Evolutionary conservation across 2,888 invertebrate genomes (phyloP).

Genomic region (Aelia acuminata): DNA sequence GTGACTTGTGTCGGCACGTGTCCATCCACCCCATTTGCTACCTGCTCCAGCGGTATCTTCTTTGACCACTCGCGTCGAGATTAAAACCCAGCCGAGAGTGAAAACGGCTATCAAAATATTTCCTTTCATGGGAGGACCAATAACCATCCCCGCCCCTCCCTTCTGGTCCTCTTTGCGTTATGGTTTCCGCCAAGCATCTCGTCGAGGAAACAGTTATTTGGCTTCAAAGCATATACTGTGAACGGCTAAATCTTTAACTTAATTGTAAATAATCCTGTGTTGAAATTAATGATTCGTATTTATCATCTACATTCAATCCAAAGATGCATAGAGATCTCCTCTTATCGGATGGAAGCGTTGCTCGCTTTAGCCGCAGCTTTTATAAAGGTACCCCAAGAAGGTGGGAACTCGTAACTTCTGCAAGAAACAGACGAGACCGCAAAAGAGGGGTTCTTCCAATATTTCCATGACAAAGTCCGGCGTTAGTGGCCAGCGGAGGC

Average conservation of each 20-base stretch:
- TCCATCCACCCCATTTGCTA: slow-evolving; percentile 43
- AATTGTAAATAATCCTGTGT: too few species aligned
- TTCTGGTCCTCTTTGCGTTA: neutral
- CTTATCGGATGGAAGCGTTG: too few species aligned
- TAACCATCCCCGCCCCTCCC: neutral
- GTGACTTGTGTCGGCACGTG: neutral
- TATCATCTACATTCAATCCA: too few species aligned
- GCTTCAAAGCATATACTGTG: neutral
- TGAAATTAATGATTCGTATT: too few species aligned
- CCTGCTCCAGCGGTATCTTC: slow-evolving; percentile 45
- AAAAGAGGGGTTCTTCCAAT: neutral
- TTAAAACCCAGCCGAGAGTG: slow-evolving; percentile 56
- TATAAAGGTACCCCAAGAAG: neutral
- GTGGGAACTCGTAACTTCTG: neutral
- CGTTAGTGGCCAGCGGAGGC: neutral
- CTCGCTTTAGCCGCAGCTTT: neutral
- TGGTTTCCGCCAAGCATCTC: neutral
- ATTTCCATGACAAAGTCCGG: slow-evolving; percentile 54
- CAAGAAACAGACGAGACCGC: neutral
- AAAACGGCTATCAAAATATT: slow-evolving; percentile 58
- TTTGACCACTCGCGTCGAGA: slow-evolving; percentile 49
- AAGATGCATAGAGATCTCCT: too few species aligned
- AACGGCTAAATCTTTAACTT: too few species aligned
- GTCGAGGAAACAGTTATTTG: neutral
- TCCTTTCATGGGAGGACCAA: slow-evolving; percentile 26